Percentiles rank a stretch among this genome's conserved stretches.
Evolutionary conservation across 2,888 invertebrate genomes (phyloP).

Genomic region (Ypsolopha sequella): DNA sequence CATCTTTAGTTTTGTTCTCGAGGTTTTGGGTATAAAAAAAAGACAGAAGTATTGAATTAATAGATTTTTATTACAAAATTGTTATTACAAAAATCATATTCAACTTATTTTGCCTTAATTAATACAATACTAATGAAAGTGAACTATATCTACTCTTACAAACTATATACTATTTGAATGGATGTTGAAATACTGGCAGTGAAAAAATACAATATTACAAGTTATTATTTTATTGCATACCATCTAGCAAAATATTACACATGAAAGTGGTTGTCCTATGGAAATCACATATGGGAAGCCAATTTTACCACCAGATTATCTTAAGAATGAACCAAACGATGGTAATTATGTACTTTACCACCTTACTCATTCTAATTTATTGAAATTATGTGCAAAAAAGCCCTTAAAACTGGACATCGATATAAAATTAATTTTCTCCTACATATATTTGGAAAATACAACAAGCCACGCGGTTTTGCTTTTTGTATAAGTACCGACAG

Average conservation of each 20-base stretch:
- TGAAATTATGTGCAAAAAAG: too few relatives aligned
- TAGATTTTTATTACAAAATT: slow-evolving; percentile 63
- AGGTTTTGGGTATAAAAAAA: slow-evolving; percentile 4
- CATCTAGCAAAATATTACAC: slow-evolving; percentile 17
- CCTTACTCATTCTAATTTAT: too few relatives aligned
- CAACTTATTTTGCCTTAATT: slow-evolving; percentile 43
- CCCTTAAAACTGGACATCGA: too few relatives aligned
- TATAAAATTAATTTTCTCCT: too few relatives aligned
- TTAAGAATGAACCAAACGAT: too few relatives aligned
- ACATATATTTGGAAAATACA: too few relatives aligned
- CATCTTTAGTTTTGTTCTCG: neutral
- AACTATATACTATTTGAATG: slow-evolving; percentile 31
- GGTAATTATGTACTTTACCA: too few relatives aligned
- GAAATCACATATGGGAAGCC: slow-evolving; percentile 7
- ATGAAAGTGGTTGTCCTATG: slow-evolving; percentile 16
- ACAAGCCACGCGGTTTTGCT: too few relatives aligned
- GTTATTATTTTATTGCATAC: slow-evolving; percentile 26
- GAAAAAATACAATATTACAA: slow-evolving; percentile 55
- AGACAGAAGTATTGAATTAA: slow-evolving; percentile 13
- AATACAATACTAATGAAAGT: slow-evolving; percentile 19
- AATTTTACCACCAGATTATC: neutral
- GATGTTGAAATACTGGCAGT: slow-evolving; percentile 70
- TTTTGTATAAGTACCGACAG: too few relatives aligned
- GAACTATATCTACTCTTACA: slow-evolving; percentile 38
- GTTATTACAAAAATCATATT: slow-evolving; percentile 64